A percentile compares a stretch with the other conserved stretches of the same genome.
phyloP scores from a whole-genome alignment of 2,113 vertebrate species.

The Sapayoa aenigma region DNA sequence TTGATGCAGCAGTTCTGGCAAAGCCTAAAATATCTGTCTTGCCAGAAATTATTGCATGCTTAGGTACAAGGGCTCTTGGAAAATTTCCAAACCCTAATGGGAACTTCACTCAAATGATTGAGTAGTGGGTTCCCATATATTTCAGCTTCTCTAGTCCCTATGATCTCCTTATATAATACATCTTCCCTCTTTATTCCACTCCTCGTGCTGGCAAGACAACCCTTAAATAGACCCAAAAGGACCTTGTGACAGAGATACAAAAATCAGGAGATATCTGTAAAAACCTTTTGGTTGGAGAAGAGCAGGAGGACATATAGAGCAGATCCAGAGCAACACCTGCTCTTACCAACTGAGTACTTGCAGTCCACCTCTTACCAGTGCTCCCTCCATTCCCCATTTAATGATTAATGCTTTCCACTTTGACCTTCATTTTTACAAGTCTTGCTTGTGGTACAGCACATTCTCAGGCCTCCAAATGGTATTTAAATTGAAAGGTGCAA shows the following conservation, averaged over 20 bases:
- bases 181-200: neutral
- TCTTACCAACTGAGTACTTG: fast-evolving
- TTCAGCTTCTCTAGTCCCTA: neutral
- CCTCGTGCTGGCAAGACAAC: neutral
- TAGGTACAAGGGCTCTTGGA: neutral
- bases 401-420: fast-evolving
- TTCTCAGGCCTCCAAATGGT: neutral
- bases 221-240: neutral
- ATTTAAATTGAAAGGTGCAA: neutral
- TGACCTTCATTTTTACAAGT: neutral
- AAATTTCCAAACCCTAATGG: neutral
- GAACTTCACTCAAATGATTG: neutral
- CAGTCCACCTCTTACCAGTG: neutral
- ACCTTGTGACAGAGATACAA: neutral
- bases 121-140: neutral
- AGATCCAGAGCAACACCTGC: neutral
- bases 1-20: neutral
- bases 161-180: neutral
- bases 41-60: neutral
- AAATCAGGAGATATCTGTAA: neutral
- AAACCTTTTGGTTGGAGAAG: neutral
- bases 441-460: neutral
- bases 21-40: neutral
- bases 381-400: neutral
- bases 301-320: neutral